phyloP scores from a whole-genome alignment of 2,797 vertebrate species.

The Pangasius krempfi region DNA sequence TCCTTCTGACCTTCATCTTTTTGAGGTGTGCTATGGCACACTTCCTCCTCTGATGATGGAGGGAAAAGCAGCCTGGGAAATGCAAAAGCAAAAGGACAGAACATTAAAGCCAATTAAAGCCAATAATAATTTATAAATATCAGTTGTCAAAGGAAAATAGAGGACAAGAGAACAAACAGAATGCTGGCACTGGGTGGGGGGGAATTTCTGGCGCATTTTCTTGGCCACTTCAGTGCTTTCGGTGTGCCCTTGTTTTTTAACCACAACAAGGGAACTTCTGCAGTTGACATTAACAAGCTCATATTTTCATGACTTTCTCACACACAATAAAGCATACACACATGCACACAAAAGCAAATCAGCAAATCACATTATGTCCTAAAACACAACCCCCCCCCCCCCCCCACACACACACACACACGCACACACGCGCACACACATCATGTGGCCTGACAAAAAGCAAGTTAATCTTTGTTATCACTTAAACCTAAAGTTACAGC shows the following conservation, averaged over 20 bases:
- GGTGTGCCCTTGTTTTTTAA: constrained; percentile 62
- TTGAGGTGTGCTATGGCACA: constrained; percentile 49
- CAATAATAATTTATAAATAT: constrained; percentile 65
- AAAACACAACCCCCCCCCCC: not conserved
- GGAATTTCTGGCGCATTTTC: constrained; percentile 73
- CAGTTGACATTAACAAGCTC: constrained; percentile 81
- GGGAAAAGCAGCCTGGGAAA: constrained; percentile 54
- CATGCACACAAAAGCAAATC: constrained; percentile 40
- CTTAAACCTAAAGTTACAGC: not conserved
- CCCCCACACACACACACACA: no score
- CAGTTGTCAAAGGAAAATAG: constrained; percentile 56
- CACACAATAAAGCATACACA: constrained; percentile 66
- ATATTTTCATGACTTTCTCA: constrained; percentile 78
- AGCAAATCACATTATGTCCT: constrained; percentile 33
- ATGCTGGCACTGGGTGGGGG: constrained; percentile 62
- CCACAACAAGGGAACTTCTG: constrained; percentile 79
- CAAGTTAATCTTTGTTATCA: not conserved
- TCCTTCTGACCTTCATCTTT: constrained; percentile 41
- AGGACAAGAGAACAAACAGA: constrained; percentile 54
- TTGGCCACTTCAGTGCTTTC: constrained; percentile 76
- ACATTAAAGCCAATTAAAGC: constrained; percentile 59
- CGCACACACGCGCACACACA: no score
- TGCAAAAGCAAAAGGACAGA: constrained; percentile 45
- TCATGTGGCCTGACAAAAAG: not conserved
- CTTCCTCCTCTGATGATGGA: constrained; percentile 50